A percentile compares a stretch with the other conserved stretches of the same genome.
These are phyloP conservation scores for Morinoia aosen DNA, from an alignment of 2,888 invertebrate species.

Conservation along the genomic window DNA sequence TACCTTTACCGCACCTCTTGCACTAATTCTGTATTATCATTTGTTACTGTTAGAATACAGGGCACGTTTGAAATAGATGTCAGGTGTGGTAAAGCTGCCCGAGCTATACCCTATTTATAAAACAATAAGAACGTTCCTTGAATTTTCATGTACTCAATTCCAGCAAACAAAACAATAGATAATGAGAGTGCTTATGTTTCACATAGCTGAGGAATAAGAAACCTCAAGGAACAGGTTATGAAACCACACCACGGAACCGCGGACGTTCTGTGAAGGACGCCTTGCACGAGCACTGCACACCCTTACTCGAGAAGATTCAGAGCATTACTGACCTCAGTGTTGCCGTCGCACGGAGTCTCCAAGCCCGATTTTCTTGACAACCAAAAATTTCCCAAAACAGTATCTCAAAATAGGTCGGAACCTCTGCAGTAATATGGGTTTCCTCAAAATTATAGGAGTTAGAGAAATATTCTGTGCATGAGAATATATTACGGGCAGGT, in stretches of 20 bases:
- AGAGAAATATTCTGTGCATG: background rate
- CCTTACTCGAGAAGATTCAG: background rate
- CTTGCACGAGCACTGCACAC: background rate
- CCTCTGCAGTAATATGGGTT: too few relatives aligned
- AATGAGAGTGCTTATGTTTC: background rate
- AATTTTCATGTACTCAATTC: background rate
- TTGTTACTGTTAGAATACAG: too few relatives aligned
- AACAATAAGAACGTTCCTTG: background rate
- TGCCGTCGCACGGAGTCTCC: background rate
- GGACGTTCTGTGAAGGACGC: background rate
- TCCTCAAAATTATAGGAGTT: too few relatives aligned
- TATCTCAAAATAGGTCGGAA: background rate
- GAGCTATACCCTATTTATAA: too few relatives aligned
- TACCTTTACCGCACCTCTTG: too few relatives aligned
- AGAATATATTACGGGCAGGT: background rate
- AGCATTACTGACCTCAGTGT: slow-evolving; percentile 4
- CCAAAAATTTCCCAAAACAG: background rate
- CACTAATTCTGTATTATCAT: too few relatives aligned
- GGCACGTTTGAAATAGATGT: too few relatives aligned
- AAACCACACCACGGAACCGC: background rate
- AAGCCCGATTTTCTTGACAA: background rate
- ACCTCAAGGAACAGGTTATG: background rate
- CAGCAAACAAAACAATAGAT: background rate
- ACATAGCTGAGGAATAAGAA: background rate
- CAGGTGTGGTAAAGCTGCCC: too few relatives aligned